Evolutionary conservation across 2,113 vertebrate genomes (phyloP), one percentile per base, ranked within the genome.

Genomic region (Sula dactylatra): DNA sequence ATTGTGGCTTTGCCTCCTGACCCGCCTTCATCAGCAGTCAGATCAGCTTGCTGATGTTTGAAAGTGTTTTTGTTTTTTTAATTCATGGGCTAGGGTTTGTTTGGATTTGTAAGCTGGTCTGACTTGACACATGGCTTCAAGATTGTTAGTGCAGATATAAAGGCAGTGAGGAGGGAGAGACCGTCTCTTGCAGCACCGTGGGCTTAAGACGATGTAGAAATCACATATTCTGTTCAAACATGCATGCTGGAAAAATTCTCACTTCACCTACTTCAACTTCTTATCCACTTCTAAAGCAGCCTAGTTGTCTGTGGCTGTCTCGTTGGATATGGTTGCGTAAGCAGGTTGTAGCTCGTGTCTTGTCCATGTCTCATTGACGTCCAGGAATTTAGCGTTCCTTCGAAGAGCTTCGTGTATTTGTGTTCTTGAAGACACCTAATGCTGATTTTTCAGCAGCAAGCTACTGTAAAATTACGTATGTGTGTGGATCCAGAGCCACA

Each of bases 1-100:
- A 78, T 22, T 4, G 36, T 17, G 69, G 27, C 77, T 72, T 40
- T 93, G 91, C 84, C 56, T 95, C 91, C 83, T 96, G 93, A 89
- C 89, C 81, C 3, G 34, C 61, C 62, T 70, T 86, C 65, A 70
- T 54, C 77, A 67, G 80, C 91, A 91, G 83, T 91, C 89, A 86
- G 65, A 12, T n/a, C 93, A 45, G 62, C 79, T 77, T 5, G 67
- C 20, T 11, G 49, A 40, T 38, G 34, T 20, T 85, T 21, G 44
- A 27, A 72, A 93, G 58, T 16, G 1, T 59, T 19, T 66, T 26
- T 52, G 54, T 31, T 71, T 69, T 90, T 70, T 84, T 66, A 77
- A 82, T 89, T 88, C 86, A 59, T 25, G 26, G 36, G 7, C 45
- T 82, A 10, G 16, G 11, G 77, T 78, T 82, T 40, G 45, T 93